These are phyloP conservation scores for Climacteris rufus DNA, from an alignment of 2,113 vertebrate genomes.

Conservation along the genomic window DNA sequence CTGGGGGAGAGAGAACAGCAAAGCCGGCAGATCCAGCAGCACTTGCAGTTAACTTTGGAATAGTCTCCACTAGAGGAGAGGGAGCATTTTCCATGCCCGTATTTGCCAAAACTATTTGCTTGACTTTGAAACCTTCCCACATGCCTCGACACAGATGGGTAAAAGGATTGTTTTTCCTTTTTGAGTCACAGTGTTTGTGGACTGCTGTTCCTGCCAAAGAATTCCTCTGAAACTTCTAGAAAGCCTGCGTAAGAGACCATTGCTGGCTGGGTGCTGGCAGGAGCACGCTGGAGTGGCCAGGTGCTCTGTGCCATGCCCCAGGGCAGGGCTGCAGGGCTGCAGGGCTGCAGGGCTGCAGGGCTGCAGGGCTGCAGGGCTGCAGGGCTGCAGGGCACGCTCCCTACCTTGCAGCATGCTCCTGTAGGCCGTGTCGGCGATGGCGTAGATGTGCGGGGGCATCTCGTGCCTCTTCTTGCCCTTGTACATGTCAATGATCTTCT, in stretches of 20 bases:
- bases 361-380: background rate
- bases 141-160: conserved; percentile 10
- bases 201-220: conserved; percentile 36
- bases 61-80: background rate
- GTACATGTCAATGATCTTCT: conserved; percentile 98
- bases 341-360: background rate
- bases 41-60: conserved; percentile 31
- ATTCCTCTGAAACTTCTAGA: conserved; percentile 50
- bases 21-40: fast-evolving
- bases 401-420: conserved; percentile 98
- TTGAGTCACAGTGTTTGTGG: conserved; percentile 66
- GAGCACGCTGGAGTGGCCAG: background rate
- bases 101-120: conserved; percentile 64
- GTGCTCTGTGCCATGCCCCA: background rate
- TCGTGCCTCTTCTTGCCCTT: conserved; percentile 98
- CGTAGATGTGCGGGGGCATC: conserved; percentile 94
- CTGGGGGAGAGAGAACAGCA: background rate
- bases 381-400: too few species aligned
- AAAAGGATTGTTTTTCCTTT: conserved; percentile 71
- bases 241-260: background rate
- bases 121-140: conserved; percentile 41
- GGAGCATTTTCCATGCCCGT: conserved; percentile 61
- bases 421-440: conserved; percentile 93
- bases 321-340: background rate
- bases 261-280: background rate